These are phyloP conservation scores for Imbricaverruca yamaguchii DNA, from an alignment of 2,888 invertebrate genomes.

Conservation along the genomic window DNA sequence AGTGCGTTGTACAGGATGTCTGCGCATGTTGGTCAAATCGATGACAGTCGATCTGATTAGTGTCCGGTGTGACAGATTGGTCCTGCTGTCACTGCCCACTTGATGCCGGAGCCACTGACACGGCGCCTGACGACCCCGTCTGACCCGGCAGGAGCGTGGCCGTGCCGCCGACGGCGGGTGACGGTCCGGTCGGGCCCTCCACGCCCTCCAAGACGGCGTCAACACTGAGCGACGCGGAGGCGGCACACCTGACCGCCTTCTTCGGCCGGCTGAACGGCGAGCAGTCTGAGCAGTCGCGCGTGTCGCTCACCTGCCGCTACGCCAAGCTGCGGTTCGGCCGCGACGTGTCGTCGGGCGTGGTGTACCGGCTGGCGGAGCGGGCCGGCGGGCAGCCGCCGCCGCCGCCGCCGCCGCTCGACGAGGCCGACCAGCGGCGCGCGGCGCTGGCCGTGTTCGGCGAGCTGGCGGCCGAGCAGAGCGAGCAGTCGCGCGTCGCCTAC, in stretches of 20 bases:
- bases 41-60: no score
- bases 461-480: neutral
- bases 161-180: no score
- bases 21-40: no score
- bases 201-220: no score
- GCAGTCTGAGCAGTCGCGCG: conserved; percentile 11
- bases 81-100: no score
- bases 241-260: neutral
- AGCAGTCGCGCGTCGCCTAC: conserved; percentile 20
- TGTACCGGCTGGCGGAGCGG: conserved; percentile 6
- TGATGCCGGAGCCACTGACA: no score
- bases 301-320: conserved; percentile 20
- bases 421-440: neutral
- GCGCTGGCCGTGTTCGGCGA: conserved; percentile 19
- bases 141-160: no score
- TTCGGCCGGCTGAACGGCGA: neutral
- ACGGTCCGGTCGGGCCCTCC: no score
- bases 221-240: neutral
- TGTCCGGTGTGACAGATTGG: no score
- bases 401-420: neutral
- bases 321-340: conserved; percentile 12
- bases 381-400: neutral
- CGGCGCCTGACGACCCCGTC: no score
- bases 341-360: neutral
- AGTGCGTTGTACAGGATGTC: no score